These are phyloP conservation scores for Marcusenius ussheri DNA, from an alignment of 2,113 vertebrate genomes.

Conservation along the genomic window DNA sequence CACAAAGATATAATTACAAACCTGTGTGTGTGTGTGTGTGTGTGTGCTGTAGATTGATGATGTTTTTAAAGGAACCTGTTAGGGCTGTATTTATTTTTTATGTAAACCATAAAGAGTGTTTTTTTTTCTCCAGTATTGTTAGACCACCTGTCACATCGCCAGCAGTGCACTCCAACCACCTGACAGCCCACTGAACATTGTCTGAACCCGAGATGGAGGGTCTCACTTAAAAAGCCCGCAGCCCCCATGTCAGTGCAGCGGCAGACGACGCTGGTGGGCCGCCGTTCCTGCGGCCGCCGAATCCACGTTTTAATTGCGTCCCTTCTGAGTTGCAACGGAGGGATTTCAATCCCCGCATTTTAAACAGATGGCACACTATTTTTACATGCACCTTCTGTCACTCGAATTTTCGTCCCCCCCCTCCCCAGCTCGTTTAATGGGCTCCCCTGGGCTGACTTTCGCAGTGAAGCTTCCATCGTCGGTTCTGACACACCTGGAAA, in stretches of 20 bases:
- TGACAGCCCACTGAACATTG: not conserved
- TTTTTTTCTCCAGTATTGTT: not conserved
- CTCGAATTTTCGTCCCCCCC: slow-evolving; percentile 11
- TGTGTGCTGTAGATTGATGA: not conserved
- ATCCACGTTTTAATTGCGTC: slow-evolving; percentile 48
- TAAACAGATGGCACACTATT: slow-evolving; percentile 50
- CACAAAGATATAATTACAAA: too few species aligned
- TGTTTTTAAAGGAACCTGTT: not conserved
- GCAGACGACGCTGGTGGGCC: not conserved
- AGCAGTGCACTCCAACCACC: not conserved
- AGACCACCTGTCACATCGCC: not conserved
- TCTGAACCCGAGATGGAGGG: not conserved
- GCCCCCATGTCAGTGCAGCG: not conserved
- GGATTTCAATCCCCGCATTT: slow-evolving; percentile 33
- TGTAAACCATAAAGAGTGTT: not conserved
- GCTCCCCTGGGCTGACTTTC: slow-evolving; percentile 37
- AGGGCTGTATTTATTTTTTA: not conserved
- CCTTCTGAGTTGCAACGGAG: slow-evolving; percentile 39
- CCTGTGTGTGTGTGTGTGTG: too few species aligned
- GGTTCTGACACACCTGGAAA: slow-evolving; percentile 40
- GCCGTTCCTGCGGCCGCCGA: slow-evolving; percentile 23
- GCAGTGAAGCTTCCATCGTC: slow-evolving; percentile 19
- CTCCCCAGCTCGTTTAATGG: slow-evolving; percentile 34
- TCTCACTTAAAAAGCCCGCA: not conserved
- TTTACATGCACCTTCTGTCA: slow-evolving; percentile 46